These are phyloP conservation scores for Urocitellus parryii DNA, from an alignment of 2,113 vertebrate species.

Conservation along the genomic window DNA sequence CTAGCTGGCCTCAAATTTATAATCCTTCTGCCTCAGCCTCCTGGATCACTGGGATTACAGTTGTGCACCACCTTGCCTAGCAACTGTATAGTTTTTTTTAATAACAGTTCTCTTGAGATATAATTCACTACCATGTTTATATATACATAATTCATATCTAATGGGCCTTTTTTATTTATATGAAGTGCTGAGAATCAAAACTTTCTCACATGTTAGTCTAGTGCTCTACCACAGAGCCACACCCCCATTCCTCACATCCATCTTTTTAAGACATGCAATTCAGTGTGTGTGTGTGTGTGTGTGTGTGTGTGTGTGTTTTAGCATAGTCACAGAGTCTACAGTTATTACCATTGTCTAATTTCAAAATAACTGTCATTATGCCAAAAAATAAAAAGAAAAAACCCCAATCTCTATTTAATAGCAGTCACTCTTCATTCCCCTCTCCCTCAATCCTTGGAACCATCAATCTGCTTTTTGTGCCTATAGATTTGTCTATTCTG, in stretches of 20 bases:
- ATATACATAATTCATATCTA: background rate
- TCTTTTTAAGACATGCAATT: slow-evolving; percentile 22
- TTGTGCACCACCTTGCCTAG: background rate
- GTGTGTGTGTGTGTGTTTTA: background rate
- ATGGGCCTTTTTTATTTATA: too few relatives aligned
- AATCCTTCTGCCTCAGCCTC: background rate
- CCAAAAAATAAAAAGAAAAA: background rate
- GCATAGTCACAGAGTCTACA: background rate
- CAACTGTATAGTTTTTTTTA: background rate
- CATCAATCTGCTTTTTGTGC: too few relatives aligned
- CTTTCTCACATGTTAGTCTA: too few relatives aligned
- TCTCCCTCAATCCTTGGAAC: background rate
- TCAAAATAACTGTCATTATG: slow-evolving; percentile 36
- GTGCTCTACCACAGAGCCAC: too few relatives aligned
- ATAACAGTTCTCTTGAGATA: background rate
- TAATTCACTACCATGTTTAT: background rate
- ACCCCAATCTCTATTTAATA: background rate
- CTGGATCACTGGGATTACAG: background rate
- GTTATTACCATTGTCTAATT: background rate
- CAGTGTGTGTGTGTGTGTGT: background rate
- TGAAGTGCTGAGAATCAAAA: too few relatives aligned
- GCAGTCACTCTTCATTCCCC: background rate
- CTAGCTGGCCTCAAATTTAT: too few relatives aligned
- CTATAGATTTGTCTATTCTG: too few relatives aligned
- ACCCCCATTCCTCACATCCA: background rate